Percentiles rank a stretch among this genome's conserved stretches.
phyloP scores from a whole-genome alignment of 2,888 invertebrate genomes.

The Tachina lurida region DNA sequence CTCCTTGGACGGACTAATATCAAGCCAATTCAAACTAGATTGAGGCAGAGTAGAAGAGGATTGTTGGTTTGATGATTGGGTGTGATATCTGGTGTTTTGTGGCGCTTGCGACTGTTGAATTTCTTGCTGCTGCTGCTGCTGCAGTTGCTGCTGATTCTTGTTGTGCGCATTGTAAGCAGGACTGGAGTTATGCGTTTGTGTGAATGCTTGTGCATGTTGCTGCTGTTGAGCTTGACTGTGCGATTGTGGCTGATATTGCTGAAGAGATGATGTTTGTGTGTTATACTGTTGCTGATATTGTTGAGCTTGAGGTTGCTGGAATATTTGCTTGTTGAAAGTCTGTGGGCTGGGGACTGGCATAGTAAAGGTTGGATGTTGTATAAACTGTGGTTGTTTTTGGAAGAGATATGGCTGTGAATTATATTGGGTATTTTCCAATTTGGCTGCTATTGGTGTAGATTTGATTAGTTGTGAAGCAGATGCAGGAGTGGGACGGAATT shows the following conservation, averaged over 20 bases:
- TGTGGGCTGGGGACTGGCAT: conserved; percentile 72
- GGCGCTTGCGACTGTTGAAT: conserved; percentile 9
- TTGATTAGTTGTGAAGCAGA: conserved; percentile 74
- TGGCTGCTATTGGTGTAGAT: conserved; percentile 77
- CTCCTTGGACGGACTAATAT: conserved; percentile 84
- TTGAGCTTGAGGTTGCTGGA: conserved; percentile 59
- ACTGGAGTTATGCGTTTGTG: conserved; percentile 47
- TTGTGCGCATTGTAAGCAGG: conserved; percentile 45
- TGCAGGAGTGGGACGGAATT: conserved; percentile 80
- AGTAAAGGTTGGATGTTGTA: conserved; percentile 78
- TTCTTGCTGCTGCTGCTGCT: conserved; percentile 17
- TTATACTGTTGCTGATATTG: conserved; percentile 37
- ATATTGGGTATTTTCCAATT: conserved; percentile 78
- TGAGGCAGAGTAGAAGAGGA: conserved; percentile 56
- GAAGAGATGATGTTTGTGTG: conserved; percentile 52
- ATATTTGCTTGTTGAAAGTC: conserved; percentile 59
- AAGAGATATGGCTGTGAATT: conserved; percentile 80
- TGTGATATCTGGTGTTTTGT: conserved; percentile 51
- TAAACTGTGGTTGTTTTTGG: conserved; percentile 82
- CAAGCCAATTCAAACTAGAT: conserved; percentile 73
- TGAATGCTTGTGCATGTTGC: conserved; percentile 12
- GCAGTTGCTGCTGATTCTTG: conserved; percentile 42
- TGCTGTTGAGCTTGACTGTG: conserved; percentile 55
- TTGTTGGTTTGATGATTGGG: conserved; percentile 50
- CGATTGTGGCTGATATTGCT: conserved; percentile 30